Evolutionary conservation across 2,113 vertebrate genomes (phyloP), one percentile per base, ranked within the genome.

Genomic region (Romanogobio albipinnatus): DNA sequence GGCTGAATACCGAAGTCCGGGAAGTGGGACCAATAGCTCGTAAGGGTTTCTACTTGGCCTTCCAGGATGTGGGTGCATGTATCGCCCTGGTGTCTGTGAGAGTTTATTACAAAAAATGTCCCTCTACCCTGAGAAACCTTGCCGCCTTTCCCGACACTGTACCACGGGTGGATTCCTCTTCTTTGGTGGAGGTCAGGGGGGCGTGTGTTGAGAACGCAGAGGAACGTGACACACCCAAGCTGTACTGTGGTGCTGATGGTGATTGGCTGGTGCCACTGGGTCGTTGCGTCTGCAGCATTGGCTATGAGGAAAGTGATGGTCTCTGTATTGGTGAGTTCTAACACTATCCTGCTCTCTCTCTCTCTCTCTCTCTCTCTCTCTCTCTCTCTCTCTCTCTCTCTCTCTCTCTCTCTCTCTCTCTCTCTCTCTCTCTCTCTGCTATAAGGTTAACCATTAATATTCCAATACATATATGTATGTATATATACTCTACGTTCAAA

Each of bases 201-300:
- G 96, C 96, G 1, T 99, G 98, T 74, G 96, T 99, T 87, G 96
- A 97, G 90, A 98, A 98, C 0, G 97, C 98, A 0, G 98, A 99
- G 84, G 98, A 99, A 76, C 93, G 96, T 0, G 97, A 99, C 89
- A 97, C 96, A 26, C 98, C 98, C 14, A 98, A 98, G 84, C 82
- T 99, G 39, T 99, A 99, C 70, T 99, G 98, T 87, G 97, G 98
- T 43, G 97, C 98, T 4, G 98, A 99, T 51, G 98, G 98, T 43
- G 98, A 99, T 89, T 99, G 98, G 98, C 93, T 99, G 85, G 98
- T 99, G n/a, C 98, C 98, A 24, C 94, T 99, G 66, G 98, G 98
- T 51, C 94, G 95, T 19, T 99, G 98, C 76, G 96, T 99, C 89
- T 99, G 98, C 90, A 98, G 94, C 62, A 91, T 95, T 17, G 97